A percentile compares a stretch with the other conserved stretches of the same genome.
phyloP scores from a whole-genome alignment of 2,797 vertebrate genomes.

The Myotis daubentonii region DNA sequence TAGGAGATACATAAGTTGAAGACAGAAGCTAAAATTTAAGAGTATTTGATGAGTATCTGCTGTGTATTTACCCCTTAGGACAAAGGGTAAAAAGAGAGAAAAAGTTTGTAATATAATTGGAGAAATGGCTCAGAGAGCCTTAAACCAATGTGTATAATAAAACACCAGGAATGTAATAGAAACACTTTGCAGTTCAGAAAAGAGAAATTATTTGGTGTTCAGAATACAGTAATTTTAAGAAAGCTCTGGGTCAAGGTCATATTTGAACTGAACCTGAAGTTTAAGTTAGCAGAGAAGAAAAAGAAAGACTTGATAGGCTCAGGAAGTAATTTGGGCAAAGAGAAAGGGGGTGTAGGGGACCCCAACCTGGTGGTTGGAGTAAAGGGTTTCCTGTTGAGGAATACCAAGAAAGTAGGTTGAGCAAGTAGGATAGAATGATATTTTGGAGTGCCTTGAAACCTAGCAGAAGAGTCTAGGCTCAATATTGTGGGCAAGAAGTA shows the following conservation, averaged over 20 bases:
- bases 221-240: conserved; percentile 31
- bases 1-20: not conserved
- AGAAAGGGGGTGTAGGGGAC: rapidly evolving
- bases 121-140: not conserved
- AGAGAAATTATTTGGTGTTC: not conserved
- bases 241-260: not conserved
- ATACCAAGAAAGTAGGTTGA: not conserved
- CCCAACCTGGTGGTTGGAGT: not conserved
- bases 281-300: not conserved
- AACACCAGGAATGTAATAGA: not conserved
- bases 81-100: not conserved
- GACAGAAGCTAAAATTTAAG: conserved; percentile 41
- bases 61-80: not conserved
- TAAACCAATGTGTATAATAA: not conserved
- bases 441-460: not conserved
- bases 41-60: not conserved
- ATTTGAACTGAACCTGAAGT: conserved; percentile 1
- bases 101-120: not conserved
- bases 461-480: not conserved
- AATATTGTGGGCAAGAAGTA: not conserved
- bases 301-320: not conserved
- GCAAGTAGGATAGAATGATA: not conserved
- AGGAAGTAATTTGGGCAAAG: not conserved
- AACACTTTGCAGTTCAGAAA: not conserved
- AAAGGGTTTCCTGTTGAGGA: not conserved